A percentile compares a stretch with the other conserved stretches of the same genome.
Evolutionary conservation across 2,888 invertebrate genomes (phyloP).

Genomic region (Exephanes ischioxanthus): DNA sequence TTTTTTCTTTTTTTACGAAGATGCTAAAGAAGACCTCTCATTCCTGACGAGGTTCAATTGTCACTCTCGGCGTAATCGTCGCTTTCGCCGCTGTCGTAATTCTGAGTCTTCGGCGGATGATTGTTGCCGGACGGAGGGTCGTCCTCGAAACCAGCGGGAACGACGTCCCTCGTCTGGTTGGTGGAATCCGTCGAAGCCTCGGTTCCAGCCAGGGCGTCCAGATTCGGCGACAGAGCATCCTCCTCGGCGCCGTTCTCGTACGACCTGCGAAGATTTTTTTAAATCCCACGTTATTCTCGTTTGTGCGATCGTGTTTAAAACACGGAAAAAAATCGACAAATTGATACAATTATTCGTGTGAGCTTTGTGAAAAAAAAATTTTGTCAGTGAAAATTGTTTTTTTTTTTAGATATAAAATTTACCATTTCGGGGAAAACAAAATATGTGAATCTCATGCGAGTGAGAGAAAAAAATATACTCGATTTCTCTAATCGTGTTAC

Average conservation of each 20-base stretch:
- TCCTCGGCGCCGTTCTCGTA: conserved; percentile 86
- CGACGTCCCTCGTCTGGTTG: conserved; percentile 37
- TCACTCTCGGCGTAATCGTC: conserved; percentile 84
- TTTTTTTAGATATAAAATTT: conserved; percentile 23
- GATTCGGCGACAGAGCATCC: conserved; percentile 89
- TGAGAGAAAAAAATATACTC: conserved; percentile 16
- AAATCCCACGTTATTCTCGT: conserved; percentile 6
- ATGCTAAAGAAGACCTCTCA: background rate
- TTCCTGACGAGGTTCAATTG: conserved; percentile 73
- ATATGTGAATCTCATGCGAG: conserved; percentile 51
- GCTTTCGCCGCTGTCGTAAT: conserved; percentile 83
- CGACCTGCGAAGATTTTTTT: conserved; percentile 72
- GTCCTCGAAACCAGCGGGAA: conserved; percentile 48
- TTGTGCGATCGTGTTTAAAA: background rate
- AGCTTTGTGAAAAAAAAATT: conserved; percentile 49
- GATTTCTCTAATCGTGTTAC: conserved; percentile 48
- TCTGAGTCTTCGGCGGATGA: conserved; percentile 73
- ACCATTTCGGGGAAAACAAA: conserved; percentile 24
- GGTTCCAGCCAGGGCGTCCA: conserved; percentile 86
- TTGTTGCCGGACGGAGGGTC: conserved; percentile 47
- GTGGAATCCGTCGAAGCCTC: conserved; percentile 54
- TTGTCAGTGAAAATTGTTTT: conserved; percentile 44
- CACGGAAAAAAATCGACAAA: background rate
- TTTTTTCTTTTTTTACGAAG: too few species aligned
- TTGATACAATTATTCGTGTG: conserved; percentile 52